A percentile compares a stretch with the other conserved stretches of the same genome.
phyloP scores from a whole-genome alignment of 2,113 vertebrate genomes.

The Hypocryptadius cinnamomeus region DNA sequence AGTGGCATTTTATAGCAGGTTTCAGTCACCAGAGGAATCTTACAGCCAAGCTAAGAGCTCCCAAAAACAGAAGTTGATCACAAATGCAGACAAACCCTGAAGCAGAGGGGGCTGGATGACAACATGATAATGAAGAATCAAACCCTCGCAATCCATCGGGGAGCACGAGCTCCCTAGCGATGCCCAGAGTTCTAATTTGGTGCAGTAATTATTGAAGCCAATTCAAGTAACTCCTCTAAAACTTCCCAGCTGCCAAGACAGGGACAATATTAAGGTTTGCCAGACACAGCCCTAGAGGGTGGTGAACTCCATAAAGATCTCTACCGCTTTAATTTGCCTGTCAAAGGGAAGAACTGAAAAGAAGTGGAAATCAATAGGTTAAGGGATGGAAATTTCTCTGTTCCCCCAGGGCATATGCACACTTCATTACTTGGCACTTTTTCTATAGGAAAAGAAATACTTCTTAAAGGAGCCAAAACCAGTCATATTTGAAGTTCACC shows the following conservation, averaged over 20 bases:
- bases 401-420: background rate
- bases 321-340: constrained; percentile 55
- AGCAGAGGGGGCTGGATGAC: constrained; percentile 18
- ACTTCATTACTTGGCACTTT: constrained; percentile 6
- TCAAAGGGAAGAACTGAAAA: constrained; percentile 33
- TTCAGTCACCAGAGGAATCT: constrained; percentile 24
- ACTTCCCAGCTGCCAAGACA: constrained; percentile 10
- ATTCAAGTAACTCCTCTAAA: constrained; percentile 23
- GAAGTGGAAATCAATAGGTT: constrained; percentile 53
- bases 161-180: background rate
- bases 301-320: background rate
- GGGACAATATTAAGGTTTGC: constrained; percentile 19
- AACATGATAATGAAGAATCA: constrained; percentile 51
- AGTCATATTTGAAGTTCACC: constrained; percentile 16
- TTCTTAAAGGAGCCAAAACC: constrained; percentile 26
- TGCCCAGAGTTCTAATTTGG: background rate
- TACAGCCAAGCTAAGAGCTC: background rate
- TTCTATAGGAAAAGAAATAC: constrained; percentile 1
- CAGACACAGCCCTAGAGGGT: constrained; percentile 8
- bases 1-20: background rate
- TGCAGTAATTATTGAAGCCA: constrained; percentile 41
- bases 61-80: constrained; percentile 8
- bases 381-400: constrained; percentile 32
- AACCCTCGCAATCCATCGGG: background rate
- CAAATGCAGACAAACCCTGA: background rate